Evolutionary conservation across 2,113 vertebrate genomes (phyloP).

Genomic region (Scatophagus argus): DNA sequence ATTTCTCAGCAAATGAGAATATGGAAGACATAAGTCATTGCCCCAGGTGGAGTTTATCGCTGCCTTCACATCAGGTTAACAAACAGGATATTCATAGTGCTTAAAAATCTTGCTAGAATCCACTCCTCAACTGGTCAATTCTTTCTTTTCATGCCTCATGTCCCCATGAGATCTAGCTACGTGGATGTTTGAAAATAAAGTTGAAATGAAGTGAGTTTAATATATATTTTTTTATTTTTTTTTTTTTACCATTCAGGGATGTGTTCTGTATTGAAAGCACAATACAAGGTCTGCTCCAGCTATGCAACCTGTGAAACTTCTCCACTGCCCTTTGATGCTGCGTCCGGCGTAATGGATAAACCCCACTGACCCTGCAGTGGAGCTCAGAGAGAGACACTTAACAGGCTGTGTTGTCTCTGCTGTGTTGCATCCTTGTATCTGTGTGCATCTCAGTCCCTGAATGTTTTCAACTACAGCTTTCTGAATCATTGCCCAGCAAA

Average conservation of each 20-base stretch:
- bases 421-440: conserved; percentile 18
- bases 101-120: conserved; percentile 13
- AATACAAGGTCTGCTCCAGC: neutral
- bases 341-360: conserved; percentile 20
- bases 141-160: neutral
- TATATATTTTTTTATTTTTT: no score
- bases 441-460: neutral
- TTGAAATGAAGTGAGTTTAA: neutral
- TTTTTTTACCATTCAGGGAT: neutral
- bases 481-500: conserved; percentile 51
- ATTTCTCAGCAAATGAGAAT: conserved; percentile 57
- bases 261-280: conserved; percentile 1
- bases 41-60: conserved; percentile 45
- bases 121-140: conserved; percentile 14
- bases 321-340: conserved; percentile 6
- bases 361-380: conserved; percentile 6
- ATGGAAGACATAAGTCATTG: conserved; percentile 35
- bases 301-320: neutral
- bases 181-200: conserved; percentile 3
- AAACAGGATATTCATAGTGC: conserved; percentile 35
- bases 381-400: conserved; percentile 15
- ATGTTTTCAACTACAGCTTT: conserved; percentile 44
- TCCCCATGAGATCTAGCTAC: neutral
- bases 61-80: conserved; percentile 45
- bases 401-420: conserved; percentile 12